These are phyloP conservation scores for Myathropa florea DNA, from an alignment of 2,888 invertebrate genomes.

Conservation along the genomic window DNA sequence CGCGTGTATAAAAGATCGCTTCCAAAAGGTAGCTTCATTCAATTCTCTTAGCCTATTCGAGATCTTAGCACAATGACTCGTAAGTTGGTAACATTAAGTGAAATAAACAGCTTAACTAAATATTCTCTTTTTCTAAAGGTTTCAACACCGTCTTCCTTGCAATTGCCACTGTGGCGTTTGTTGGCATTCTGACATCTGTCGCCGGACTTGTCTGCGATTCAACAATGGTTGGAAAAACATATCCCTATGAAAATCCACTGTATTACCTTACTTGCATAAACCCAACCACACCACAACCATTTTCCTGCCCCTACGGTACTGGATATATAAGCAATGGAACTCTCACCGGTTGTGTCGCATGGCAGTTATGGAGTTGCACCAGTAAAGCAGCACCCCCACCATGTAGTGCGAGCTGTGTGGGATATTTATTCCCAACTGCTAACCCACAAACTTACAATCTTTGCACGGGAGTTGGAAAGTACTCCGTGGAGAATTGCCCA, in stretches of 20 bases:
- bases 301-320: neutral
- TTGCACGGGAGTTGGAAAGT: neutral
- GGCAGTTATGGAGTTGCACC: constrained; percentile 37
- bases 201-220: neutral
- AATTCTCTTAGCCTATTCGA: neutral
- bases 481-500: neutral
- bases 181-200: neutral
- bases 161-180: neutral
- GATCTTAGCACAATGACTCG: constrained; percentile 21
- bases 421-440: neutral
- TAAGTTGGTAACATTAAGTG: constrained; percentile 1
- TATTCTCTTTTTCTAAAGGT: neutral
- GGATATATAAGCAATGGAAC: constrained; percentile 35
- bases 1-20: constrained; percentile 15
- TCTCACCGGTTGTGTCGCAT: constrained; percentile 25
- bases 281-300: neutral
- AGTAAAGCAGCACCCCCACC: neutral
- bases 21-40: neutral
- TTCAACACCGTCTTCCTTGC: neutral
- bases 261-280: constrained; percentile 4
- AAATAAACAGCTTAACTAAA: neutral
- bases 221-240: constrained; percentile 6
- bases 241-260: neutral
- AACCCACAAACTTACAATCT: neutral
- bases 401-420: neutral